Conservation (phyloP, 2,797 vertebrate genomes). For the Psittacula echo region DNA sequence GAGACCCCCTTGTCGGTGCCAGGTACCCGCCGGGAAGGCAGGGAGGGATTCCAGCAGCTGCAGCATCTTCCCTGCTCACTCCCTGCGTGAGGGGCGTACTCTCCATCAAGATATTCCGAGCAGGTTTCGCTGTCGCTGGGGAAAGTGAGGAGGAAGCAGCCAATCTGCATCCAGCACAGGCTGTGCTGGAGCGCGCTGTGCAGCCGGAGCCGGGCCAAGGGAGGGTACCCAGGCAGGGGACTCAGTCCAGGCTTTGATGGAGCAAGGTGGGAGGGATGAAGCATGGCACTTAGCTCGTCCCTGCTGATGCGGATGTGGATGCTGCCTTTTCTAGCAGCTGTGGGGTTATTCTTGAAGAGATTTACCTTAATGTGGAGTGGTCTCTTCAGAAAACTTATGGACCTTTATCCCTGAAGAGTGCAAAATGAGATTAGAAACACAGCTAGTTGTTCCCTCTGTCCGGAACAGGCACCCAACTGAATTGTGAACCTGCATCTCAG, state of each 20-base stretch:
- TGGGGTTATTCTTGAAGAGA: neutral
- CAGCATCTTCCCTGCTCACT: neutral
- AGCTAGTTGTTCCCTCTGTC: neutral
- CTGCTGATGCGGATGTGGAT: fast-evolving
- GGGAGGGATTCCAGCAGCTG: neutral
- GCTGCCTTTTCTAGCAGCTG: neutral
- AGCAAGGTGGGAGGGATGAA: fast-evolving
- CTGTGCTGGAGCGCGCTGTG: neutral
- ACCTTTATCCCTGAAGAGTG: neutral
- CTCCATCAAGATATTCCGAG: neutral
- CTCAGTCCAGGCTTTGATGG: neutral
- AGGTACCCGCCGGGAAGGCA: neutral
- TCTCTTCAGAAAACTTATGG: neutral
- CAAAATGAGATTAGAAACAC: neutral
- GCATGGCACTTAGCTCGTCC: neutral
- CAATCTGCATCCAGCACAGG: neutral
- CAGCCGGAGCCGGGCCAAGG: neutral
- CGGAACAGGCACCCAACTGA: fast-evolving
- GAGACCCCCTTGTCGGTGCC: neutral
- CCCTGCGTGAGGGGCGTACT: neutral
- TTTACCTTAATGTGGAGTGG: fast-evolving
- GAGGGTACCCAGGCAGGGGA: neutral
- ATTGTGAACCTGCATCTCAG: neutral
- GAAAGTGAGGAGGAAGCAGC: constrained; percentile 11
- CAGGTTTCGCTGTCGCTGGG: constrained; percentile 49